A percentile compares a stretch with the other conserved stretches of the same genome.
Conservation (phyloP, 2,113 vertebrate species). For the Cebidichthys violaceus region DNA sequence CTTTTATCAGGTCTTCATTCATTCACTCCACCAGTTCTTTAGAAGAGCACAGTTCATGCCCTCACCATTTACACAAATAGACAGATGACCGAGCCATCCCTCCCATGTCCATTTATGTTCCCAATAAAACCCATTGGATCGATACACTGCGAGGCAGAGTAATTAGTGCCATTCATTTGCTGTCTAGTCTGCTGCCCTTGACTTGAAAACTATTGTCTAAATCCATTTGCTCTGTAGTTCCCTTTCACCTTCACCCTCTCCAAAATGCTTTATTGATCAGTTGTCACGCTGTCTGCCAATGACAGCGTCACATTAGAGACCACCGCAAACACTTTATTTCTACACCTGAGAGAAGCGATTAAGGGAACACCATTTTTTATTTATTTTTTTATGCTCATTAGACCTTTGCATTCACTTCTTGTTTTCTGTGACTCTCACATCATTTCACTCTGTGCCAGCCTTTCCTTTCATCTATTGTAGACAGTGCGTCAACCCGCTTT, state of each 20-base stretch:
- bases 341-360: neutral
- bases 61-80: slow-evolving; percentile 22
- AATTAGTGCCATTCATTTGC: slow-evolving; percentile 56
- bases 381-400: neutral
- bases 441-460: slow-evolving; percentile 11
- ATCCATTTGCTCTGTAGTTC: slow-evolving; percentile 28
- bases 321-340: neutral
- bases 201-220: slow-evolving; percentile 52
- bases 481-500: slow-evolving; percentile 23
- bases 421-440: slow-evolving; percentile 22
- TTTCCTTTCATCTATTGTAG: slow-evolving; percentile 21
- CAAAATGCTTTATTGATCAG: slow-evolving; percentile 59
- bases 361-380: neutral
- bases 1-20: slow-evolving; percentile 10
- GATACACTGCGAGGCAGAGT: slow-evolving; percentile 44
- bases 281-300: slow-evolving; percentile 17
- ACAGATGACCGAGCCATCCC: slow-evolving; percentile 19
- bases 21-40: neutral
- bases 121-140: slow-evolving; percentile 61
- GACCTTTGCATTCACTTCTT: slow-evolving; percentile 30
- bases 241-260: slow-evolving; percentile 61
- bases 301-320: slow-evolving; percentile 5
- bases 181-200: slow-evolving; percentile 36
- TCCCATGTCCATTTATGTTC: slow-evolving; percentile 29
- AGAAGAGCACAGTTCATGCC: neutral